Evolutionary conservation across 2,797 vertebrate genomes (phyloP).

Genomic region (Lithobates sylvaticus): DNA sequence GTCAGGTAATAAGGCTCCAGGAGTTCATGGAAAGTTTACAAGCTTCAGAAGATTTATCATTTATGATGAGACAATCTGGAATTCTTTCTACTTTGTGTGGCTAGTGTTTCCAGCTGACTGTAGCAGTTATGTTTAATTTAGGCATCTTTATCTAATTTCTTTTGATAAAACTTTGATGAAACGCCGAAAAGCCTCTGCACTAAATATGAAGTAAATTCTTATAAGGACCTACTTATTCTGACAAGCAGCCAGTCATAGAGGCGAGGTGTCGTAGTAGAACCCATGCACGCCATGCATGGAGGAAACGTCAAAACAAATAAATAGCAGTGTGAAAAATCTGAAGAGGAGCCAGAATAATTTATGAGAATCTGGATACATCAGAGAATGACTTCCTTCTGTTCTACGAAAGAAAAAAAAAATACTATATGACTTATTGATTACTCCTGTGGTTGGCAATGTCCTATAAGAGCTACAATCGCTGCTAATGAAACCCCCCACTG

Average conservation of each 20-base stretch:
- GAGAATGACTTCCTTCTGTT: slow-evolving; percentile 38
- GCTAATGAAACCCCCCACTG: slow-evolving; percentile 34
- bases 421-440: slow-evolving; percentile 52
- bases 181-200: slow-evolving; percentile 44
- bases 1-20: slow-evolving; percentile 53
- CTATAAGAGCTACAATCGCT: slow-evolving; percentile 30
- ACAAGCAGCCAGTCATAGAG: slow-evolving; percentile 35
- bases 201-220: slow-evolving; percentile 52
- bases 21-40: slow-evolving; percentile 62
- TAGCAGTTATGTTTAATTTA: slow-evolving; percentile 63
- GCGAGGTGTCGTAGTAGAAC: slow-evolving; percentile 6
- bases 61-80: slow-evolving; percentile 61
- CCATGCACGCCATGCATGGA: slow-evolving; percentile 25
- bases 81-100: slow-evolving; percentile 54
- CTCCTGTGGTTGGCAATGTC: slow-evolving; percentile 16
- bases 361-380: slow-evolving; percentile 55
- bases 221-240: slow-evolving; percentile 47
- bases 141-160: slow-evolving; percentile 60
- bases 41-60: slow-evolving; percentile 61
- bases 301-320: slow-evolving; percentile 50
- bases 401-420: slow-evolving; percentile 22
- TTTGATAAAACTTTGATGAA: slow-evolving; percentile 63
- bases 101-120: slow-evolving; percentile 57
- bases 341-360: slow-evolving; percentile 50
- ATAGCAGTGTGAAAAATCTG: slow-evolving; percentile 13